A percentile compares a stretch with the other conserved stretches of the same genome.
phyloP scores from a whole-genome alignment of 2,113 vertebrate genomes.

The Poicephalus meyeri region DNA sequence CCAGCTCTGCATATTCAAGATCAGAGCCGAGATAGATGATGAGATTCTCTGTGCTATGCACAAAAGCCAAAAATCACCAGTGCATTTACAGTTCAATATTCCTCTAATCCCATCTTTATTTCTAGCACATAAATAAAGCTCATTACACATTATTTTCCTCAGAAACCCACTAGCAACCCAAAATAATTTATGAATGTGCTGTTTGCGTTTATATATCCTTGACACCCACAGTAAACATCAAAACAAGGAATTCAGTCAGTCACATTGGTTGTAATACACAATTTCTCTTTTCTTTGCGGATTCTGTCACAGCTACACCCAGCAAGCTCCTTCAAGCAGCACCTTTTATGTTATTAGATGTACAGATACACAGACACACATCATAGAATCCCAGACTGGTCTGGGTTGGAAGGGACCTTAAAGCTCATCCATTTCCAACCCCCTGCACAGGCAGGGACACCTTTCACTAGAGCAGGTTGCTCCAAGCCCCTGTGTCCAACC shows the following conservation, averaged over 20 bases:
- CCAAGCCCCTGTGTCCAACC: neutral
- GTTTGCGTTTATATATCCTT: conserved; percentile 59
- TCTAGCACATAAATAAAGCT: conserved; percentile 63
- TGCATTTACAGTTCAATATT: conserved; percentile 64
- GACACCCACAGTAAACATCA: conserved; percentile 61
- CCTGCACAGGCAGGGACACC: neutral
- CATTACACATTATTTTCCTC: conserved; percentile 62
- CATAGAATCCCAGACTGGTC: neutral
- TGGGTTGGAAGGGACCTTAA: neutral
- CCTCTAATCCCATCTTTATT: conserved; percentile 65
- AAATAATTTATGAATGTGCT: conserved; percentile 63
- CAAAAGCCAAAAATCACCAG: conserved; percentile 62
- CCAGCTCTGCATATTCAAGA: conserved; percentile 63
- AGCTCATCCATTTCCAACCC: neutral
- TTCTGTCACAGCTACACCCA: conserved; percentile 24
- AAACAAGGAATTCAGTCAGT: conserved; percentile 61
- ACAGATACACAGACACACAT: neutral
- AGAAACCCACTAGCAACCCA: conserved; percentile 58
- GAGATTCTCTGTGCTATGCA: conserved; percentile 41
- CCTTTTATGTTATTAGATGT: neutral
- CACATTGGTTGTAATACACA: conserved; percentile 24
- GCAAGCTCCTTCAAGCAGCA: neutral
- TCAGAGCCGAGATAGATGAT: conserved; percentile 52
- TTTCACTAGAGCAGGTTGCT: neutral
- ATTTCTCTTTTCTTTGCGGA: neutral